Evolutionary conservation across 2,888 invertebrate genomes (phyloP), one percentile per base, ranked within the genome.

Genomic region (Stenodera caucasica): DNA sequence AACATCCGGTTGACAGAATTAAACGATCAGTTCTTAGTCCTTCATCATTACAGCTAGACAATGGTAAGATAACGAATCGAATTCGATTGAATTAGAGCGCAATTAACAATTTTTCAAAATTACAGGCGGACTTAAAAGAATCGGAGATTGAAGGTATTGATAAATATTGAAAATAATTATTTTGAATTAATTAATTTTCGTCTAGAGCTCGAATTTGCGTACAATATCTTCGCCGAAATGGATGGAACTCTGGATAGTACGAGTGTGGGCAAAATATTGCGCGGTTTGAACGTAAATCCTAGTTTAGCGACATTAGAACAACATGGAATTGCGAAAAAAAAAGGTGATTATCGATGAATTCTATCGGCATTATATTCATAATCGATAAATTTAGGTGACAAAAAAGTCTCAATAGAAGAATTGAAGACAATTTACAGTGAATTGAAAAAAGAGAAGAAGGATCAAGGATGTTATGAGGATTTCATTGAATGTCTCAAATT

Each of bases 401-500:
- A 98, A 83, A 85, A 86, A 76, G 83, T 98, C 80, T 90, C 91
- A 78, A 78, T 96, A 71, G 98, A 98, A 78, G 99, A 99, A 85
- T 94, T 98, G 86, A 88, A 97, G 80, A 96, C 97, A 79, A 94
- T 99, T 83, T 96, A 90, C 87, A 88, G 91, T 81, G 92, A 95
- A 76, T 77, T 91, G 76, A 92, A 93, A 85, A 95, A 95, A 84
- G 95, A 96, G 83, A 96, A 70, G 7, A 80, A 80, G 65, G 98
- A 99, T 80, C 92, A 93, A 81, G 99, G 99, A 67, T 92, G 94
- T 80, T 96, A 92, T 81, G 98, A 98, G 82, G 99, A 99, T 86
- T 99, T 98, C 87, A 87, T 98, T 83, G 99, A 99, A 86, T 98
- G 98, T 85, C 88, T 99, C 84, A 98, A 98, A 83, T 88, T 99